Evolutionary conservation across 1,140 invertebrate species (phyloP).

Genomic region (Episyrphus balteatus): DNA sequence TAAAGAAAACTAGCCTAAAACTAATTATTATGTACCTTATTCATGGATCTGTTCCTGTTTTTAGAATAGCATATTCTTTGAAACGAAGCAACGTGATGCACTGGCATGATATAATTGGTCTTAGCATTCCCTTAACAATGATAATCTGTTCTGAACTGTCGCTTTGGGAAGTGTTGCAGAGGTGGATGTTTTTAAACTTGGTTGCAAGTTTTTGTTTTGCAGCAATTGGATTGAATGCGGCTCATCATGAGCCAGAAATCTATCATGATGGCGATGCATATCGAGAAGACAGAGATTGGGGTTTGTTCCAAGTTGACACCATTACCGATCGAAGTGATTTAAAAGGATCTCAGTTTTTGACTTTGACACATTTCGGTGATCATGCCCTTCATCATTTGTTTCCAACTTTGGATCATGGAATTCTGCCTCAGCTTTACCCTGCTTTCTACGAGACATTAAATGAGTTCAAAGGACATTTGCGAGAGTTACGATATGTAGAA

Average conservation of each 20-base stretch:
- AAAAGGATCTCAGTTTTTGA: constrained; percentile 54
- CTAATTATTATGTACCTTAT: no score
- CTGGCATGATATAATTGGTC: constrained; percentile 38
- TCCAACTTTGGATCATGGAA: constrained; percentile 66
- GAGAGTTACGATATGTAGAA: constrained; percentile 45
- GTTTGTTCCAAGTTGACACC: constrained; percentile 62
- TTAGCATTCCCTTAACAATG: constrained; percentile 44
- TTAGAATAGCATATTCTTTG: constrained; percentile 26
- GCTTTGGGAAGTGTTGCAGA: constrained; percentile 28
- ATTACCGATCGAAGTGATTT: constrained; percentile 59
- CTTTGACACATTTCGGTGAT: constrained; percentile 61
- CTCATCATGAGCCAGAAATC: constrained; percentile 72
- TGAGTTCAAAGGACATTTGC: constrained; percentile 52
- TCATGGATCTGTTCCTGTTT: no score
- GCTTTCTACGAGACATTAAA: constrained; percentile 53
- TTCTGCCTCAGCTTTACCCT: constrained; percentile 52
- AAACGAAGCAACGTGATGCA: constrained; percentile 27
- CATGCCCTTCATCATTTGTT: constrained; percentile 72
- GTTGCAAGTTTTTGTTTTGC: constrained; percentile 51
- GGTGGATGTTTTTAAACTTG: constrained; percentile 49
- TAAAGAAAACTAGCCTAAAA: no score
- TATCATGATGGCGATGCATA: constrained; percentile 71
- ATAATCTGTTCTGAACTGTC: constrained; percentile 23
- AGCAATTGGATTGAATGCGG: constrained; percentile 59
- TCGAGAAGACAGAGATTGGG: constrained; percentile 60